Base-by-base conservation (phyloP, 2,888 invertebrate genomes). In the Lithodes maja region DNA sequence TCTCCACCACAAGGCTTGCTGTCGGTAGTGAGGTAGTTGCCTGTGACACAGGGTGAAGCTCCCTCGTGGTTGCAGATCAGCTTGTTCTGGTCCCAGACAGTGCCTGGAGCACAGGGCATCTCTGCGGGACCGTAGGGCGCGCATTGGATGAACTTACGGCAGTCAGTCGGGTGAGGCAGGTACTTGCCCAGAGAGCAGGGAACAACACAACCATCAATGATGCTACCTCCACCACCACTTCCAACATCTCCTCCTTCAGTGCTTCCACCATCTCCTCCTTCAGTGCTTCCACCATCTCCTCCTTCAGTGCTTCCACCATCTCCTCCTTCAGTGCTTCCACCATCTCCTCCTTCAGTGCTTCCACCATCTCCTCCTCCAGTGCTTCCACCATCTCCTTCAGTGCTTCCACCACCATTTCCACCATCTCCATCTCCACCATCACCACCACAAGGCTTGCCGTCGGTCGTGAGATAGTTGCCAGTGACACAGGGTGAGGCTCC, bases 91-190 rank as follows among this genome's bases (percentile, higher is more conserved):
- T 78, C 69, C 87, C 89, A 89, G 1, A 81, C 74, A 52, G 87
- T 90, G 12, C 87, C 87, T 0, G 83, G 86, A 0, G 82, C 83
- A 55, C 86, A 83, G 33, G 85, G 82, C 85, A 83, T 87, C 61
- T 84, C 88, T 71, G 79, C 71, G 2, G 90, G 90, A 9, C 87
- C 83, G 33, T 83, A 85, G 52, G 87, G 88, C 69, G 89, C 85
- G 77, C 92, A 92, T 69, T 92, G 92, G 61, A 92, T 89, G 83
- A 92, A 92, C 85, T 89, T 86, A 17, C 69, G 78, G 83, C 92
- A 92, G 85, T 90, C 91, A 33, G 74, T 85, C 1, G 84, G 90
- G 74, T 91, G 91, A 1, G 92, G 74, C 74, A 91, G 90, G 55
- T 85, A 80, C 50, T 88, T 49, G 17, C 84, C 85, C 9, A 83